Evolutionary conservation across 2,888 invertebrate species (phyloP).

Genomic region (Coenonympha glycerion): DNA sequence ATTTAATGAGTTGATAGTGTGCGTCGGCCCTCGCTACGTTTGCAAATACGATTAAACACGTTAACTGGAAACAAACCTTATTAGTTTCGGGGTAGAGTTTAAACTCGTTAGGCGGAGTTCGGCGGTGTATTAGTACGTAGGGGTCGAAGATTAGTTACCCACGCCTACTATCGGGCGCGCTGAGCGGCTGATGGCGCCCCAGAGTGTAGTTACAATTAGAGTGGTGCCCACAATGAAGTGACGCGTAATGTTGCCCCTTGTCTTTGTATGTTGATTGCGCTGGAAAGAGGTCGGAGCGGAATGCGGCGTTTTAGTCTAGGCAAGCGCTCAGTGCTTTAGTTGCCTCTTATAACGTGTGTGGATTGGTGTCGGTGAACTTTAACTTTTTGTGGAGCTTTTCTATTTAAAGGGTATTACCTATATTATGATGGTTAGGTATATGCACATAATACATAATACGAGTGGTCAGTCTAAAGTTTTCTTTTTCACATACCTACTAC

Average conservation of each 20-base stretch:
- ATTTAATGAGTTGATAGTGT: conserved; percentile 77
- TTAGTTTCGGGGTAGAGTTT: conserved; percentile 32
- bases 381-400: not conserved
- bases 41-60: conserved; percentile 52
- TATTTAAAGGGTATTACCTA: too few relatives aligned
- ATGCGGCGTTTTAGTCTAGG: conserved; percentile 24
- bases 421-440: too few relatives aligned
- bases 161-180: conserved; percentile 73
- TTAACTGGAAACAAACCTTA: conserved; percentile 41
- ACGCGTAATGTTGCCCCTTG: conserved; percentile 71
- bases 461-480: too few relatives aligned
- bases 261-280: conserved; percentile 75
- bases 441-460: too few relatives aligned
- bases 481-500: too few relatives aligned
- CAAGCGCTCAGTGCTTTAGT: conserved; percentile 1
- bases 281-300: conserved; percentile 50
- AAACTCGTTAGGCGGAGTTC: conserved; percentile 37
- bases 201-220: conserved; percentile 77
- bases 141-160: conserved; percentile 76
- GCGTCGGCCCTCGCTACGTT: conserved; percentile 74
- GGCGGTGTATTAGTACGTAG: conserved; percentile 64
- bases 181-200: conserved; percentile 74
- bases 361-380: too few relatives aligned
- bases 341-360: not conserved
- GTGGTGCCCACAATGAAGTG: conserved; percentile 75